Evolutionary conservation across 2,888 invertebrate genomes (phyloP).

Genomic region (Bhutanitis thaidina): DNA sequence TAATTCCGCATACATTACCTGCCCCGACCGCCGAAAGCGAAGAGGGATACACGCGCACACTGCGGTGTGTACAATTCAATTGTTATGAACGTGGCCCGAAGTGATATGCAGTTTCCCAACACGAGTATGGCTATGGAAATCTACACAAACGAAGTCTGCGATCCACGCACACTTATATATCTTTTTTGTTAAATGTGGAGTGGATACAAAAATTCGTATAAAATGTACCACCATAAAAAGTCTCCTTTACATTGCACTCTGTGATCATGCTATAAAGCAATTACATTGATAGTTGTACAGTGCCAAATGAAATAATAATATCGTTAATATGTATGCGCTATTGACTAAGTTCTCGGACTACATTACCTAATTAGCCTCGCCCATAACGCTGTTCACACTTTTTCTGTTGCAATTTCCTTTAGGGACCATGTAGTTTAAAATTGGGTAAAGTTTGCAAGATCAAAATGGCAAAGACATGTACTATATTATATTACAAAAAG

Average conservation of each 20-base stretch:
- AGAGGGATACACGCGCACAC: neutral
- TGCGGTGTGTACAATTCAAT: slow-evolving; percentile 4
- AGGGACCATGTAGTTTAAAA: slow-evolving; percentile 12
- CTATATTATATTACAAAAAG: too few species aligned
- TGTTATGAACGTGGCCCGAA: slow-evolving; percentile 2
- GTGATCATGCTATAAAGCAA: too few species aligned
- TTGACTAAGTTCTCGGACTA: slow-evolving; percentile 7
- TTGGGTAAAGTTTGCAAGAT: slow-evolving; percentile 12
- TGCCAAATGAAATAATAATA: slow-evolving; percentile 15
- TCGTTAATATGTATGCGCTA: slow-evolving; percentile 5
- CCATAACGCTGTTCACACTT: too few species aligned
- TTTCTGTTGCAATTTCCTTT: slow-evolving; percentile 12
- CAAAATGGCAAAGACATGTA: neutral
- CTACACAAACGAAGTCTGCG: neutral
- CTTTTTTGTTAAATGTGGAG: too few species aligned
- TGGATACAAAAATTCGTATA: neutral
- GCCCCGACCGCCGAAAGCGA: slow-evolving; percentile 11
- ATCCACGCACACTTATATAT: too few species aligned
- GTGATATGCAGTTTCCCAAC: neutral
- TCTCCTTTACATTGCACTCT: too few species aligned
- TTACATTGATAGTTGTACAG: slow-evolving; percentile 3
- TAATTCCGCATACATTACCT: slow-evolving; percentile 29
- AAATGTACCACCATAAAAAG: too few species aligned
- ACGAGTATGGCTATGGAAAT: neutral
- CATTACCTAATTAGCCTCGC: slow-evolving; percentile 23